Base-by-base conservation (phyloP, 2,113 vertebrate species). In the Rhineura floridana region DNA sequence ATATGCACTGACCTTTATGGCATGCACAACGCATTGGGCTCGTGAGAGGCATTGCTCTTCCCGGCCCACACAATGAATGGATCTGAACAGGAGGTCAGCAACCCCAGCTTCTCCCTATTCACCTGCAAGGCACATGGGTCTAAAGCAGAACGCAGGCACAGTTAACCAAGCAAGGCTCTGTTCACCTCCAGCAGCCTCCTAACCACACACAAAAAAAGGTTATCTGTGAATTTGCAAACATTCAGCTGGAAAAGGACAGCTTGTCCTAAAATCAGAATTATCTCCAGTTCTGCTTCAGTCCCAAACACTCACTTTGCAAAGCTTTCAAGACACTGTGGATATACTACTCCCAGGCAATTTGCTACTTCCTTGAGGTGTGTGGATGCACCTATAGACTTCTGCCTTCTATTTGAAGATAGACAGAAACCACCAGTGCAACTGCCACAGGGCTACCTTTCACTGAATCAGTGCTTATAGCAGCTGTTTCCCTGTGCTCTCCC, bases 151-250 rank as follows among this genome's bases (percentile, higher is more conserved):
- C 6, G 3, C 36, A 15, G 39, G 17, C 12, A 48, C 44, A 85
- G 89, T 81, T 46, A 80, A 83, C 84, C n/a, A 33, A 25, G 13
- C 33, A 44, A 39, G 46, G 30, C 52, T 83, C 77, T 17, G 70
- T 52, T 81, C 88, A 88, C 91, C 59, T 88, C 87, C 86, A 93
- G 88, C 46, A 89, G 55, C 12, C 85, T 84, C 50, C 25, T 89
- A 70, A 76, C 91, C 39, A 78, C 69, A 44, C 48, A n/a, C n/a
- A n/a, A n/a, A n/a, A n/a, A 4, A 6, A 3, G 17, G 46, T 36
- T 73, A 73, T 55, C 42, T 28, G 48, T 82, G 59, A 8, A 46
- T 33, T 39, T 44, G 42, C 36, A 36, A 11, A 59, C 4, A 36
- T 23, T 19, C n/a, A n/a, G 30, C 30, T 12, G 42, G n/a, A n/a